A percentile compares a stretch with the other conserved stretches of the same genome.
These are phyloP conservation scores for Chaenocephalus aceratus DNA, from an alignment of 2,113 vertebrate species.

Conservation along the genomic window DNA sequence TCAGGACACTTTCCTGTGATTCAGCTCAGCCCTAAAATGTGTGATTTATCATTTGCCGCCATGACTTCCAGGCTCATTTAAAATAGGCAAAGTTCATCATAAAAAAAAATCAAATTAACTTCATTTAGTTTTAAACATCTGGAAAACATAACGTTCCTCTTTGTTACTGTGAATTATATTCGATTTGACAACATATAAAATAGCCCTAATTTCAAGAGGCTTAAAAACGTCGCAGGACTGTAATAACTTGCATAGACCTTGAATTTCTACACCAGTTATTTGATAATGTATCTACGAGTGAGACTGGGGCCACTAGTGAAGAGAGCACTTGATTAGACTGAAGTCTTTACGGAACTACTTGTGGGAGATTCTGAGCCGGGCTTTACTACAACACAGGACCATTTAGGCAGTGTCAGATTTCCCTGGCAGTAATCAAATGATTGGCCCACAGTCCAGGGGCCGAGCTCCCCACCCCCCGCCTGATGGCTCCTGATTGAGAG, in stretches of 20 bases:
- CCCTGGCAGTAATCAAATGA: constrained; percentile 65
- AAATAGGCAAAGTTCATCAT: neutral
- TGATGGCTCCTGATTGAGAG: constrained; percentile 63
- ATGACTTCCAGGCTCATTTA: constrained; percentile 25
- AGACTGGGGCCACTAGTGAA: constrained; percentile 38
- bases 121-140: neutral
- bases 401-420: constrained; percentile 68
- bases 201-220: constrained; percentile 25
- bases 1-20: constrained; percentile 34
- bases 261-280: constrained; percentile 35
- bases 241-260: constrained; percentile 32
- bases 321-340: constrained; percentile 61
- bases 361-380: constrained; percentile 58
- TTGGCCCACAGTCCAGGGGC: constrained; percentile 53
- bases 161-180: neutral
- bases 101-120: constrained; percentile 4
- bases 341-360: constrained; percentile 33
- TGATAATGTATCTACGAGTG: constrained; percentile 31
- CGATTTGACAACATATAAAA: neutral
- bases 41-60: constrained; percentile 27
- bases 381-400: constrained; percentile 53
- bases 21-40: constrained; percentile 27
- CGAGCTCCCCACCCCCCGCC: constrained; percentile 55
- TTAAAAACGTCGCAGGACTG: constrained; percentile 25
- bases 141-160: neutral